These are phyloP conservation scores for Caenorhabditis imperialis DNA, from an alignment of 2,888 invertebrate species.

Conservation along the genomic window DNA sequence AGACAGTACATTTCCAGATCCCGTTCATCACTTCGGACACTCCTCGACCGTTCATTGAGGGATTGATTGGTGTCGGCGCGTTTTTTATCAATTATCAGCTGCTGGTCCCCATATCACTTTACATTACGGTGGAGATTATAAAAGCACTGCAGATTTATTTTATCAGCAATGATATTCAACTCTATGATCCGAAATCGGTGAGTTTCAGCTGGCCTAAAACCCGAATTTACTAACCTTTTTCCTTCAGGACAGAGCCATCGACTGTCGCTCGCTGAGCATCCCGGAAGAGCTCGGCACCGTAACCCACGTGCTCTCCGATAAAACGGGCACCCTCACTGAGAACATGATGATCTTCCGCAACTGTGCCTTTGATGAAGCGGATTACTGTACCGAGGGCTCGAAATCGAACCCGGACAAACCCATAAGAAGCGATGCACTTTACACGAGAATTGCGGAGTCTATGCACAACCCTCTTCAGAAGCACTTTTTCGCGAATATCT, in stretches of 20 bases:
- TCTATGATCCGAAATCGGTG: constrained; percentile 86
- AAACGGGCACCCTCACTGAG: constrained; percentile 87
- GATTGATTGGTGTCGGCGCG: constrained; percentile 59
- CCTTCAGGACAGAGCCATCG: constrained; percentile 84
- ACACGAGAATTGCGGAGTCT: constrained; percentile 24
- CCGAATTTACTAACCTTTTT: neutral
- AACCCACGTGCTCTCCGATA: constrained; percentile 73
- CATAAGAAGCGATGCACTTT: constrained; percentile 21
- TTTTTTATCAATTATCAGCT: constrained; percentile 70
- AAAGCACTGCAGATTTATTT: constrained; percentile 95
- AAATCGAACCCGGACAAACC: constrained; percentile 32
- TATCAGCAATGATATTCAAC: constrained; percentile 89
- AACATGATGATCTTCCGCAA: constrained; percentile 96
- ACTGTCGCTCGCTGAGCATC: constrained; percentile 87
- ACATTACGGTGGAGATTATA: constrained; percentile 96
- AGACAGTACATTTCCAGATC: constrained; percentile 36
- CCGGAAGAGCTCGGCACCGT: constrained; percentile 85
- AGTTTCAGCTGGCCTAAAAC: neutral
- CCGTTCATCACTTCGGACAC: constrained; percentile 45
- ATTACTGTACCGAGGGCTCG: constrained; percentile 49
- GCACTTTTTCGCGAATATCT: constrained; percentile 87
- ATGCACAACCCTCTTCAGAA: constrained; percentile 36
- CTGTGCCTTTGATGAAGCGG: constrained; percentile 80
- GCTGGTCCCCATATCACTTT: constrained; percentile 95
- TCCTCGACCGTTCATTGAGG: constrained; percentile 52